A percentile compares a stretch with the other conserved stretches of the same genome.
These are phyloP conservation scores for Fulmarus glacialis DNA, from an alignment of 2,113 vertebrate species.

Conservation along the genomic window DNA sequence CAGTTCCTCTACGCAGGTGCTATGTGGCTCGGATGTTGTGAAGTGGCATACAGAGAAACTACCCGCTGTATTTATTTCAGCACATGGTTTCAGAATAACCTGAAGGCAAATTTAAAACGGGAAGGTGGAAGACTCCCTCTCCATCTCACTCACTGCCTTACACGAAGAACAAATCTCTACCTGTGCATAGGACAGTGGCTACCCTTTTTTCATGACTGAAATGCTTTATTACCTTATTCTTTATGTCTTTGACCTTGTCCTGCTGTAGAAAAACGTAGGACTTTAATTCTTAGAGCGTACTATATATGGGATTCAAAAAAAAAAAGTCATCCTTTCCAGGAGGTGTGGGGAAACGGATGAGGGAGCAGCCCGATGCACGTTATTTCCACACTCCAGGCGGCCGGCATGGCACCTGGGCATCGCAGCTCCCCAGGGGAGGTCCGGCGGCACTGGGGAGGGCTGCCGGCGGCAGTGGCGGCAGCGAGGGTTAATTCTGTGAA, in stretches of 20 bases:
- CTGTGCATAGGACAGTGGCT: background rate
- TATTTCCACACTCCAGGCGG: background rate
- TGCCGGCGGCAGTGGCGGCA: background rate
- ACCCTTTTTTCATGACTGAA: background rate
- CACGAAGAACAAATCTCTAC: background rate
- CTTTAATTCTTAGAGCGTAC: background rate
- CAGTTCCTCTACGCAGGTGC: background rate
- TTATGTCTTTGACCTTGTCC: constrained; percentile 60
- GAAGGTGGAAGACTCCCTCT: background rate
- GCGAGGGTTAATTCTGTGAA: constrained; percentile 80
- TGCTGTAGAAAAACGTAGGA: background rate
- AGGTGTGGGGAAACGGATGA: background rate
- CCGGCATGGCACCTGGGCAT: background rate
- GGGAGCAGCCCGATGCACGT: background rate
- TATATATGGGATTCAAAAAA: background rate
- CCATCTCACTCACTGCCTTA: background rate
- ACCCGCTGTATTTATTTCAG: background rate
- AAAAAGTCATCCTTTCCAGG: background rate
- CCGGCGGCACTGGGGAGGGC: background rate
- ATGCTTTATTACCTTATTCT: constrained; percentile 25
- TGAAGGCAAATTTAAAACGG: background rate
- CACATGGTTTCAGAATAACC: background rate
- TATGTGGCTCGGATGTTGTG: background rate
- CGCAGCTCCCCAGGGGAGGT: background rate
- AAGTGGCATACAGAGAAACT: background rate